A percentile compares a stretch with the other conserved stretches of the same genome.
phyloP scores from a whole-genome alignment of 2,888 invertebrate species.

The Stenoptilia bipunctidactyla region DNA sequence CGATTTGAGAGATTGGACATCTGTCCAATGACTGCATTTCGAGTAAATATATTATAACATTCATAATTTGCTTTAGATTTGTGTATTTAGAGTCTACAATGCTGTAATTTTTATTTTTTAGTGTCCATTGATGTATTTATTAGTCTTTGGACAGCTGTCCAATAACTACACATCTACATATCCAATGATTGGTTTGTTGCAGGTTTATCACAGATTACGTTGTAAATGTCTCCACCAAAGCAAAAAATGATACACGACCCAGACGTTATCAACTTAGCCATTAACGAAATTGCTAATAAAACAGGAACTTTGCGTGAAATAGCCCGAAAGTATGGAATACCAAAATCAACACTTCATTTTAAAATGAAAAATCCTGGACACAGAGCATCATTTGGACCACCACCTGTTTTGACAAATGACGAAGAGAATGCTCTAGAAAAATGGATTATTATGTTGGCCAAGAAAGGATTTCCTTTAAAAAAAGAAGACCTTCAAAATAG shows the following conservation, averaged over 20 bases:
- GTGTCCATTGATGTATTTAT: background rate
- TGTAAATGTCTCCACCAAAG: background rate
- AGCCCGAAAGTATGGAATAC: slow-evolving; percentile 12
- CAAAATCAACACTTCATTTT: slow-evolving; percentile 8
- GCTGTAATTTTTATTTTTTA: background rate
- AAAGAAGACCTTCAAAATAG: slow-evolving; percentile 4
- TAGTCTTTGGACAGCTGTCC: background rate
- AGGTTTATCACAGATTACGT: background rate
- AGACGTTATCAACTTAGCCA: background rate
- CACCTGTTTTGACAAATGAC: slow-evolving; percentile 2
- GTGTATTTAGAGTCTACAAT: background rate
- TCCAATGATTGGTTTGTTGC: background rate
- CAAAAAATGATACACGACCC: background rate
- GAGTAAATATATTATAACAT: background rate
- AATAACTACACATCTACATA: background rate
- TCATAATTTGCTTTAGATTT: background rate
- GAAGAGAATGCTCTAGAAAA: slow-evolving; percentile 4
- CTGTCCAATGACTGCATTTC: slow-evolving; percentile 3
- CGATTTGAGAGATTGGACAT: slow-evolving; percentile 2
- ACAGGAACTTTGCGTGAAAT: slow-evolving; percentile 6
- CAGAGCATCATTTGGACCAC: slow-evolving; percentile 3
- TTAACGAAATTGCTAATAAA: too few relatives aligned
- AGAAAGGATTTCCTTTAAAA: slow-evolving; percentile 6
- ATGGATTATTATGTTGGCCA: slow-evolving; percentile 2
- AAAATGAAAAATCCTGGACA: slow-evolving; percentile 4